These are phyloP conservation scores for Prosopocoilus inquinatus DNA, from an alignment of 2,888 invertebrate species.

Conservation along the genomic window DNA sequence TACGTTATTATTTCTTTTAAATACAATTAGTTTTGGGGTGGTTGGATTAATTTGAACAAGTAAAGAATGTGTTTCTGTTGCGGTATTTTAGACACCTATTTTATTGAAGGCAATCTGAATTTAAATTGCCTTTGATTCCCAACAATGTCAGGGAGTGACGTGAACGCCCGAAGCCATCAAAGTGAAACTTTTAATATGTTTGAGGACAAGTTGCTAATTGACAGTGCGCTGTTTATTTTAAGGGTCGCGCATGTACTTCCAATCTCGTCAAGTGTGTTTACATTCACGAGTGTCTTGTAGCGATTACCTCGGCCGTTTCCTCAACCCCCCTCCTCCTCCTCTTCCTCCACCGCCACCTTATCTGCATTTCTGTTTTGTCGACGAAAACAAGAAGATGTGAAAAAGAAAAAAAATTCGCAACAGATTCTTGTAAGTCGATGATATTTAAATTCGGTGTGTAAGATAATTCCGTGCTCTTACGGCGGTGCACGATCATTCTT, in stretches of 20 bases:
- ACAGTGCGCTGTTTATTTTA: constrained; percentile 49
- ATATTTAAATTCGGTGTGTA: constrained; percentile 23
- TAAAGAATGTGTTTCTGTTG: no score
- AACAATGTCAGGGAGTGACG: no score
- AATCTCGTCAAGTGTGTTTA: constrained; percentile 49
- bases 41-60: no score
- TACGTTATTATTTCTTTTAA: no score
- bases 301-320: constrained; percentile 35
- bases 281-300: constrained; percentile 43
- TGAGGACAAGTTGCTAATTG: constrained; percentile 41
- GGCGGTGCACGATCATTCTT: constrained; percentile 34
- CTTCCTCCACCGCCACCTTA: neutral
- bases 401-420: no score
- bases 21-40: no score
- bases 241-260: constrained; percentile 49
- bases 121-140: no score
- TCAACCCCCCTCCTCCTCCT: constrained; percentile 26
- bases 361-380: neutral
- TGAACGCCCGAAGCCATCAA: constrained; percentile 5
- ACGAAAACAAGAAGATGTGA: neutral
- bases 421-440: constrained; percentile 9
- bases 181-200: constrained; percentile 20
- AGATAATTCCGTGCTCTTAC: constrained; percentile 19
- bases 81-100: no score
- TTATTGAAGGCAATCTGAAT: no score